A percentile compares a stretch with the other conserved stretches of the same genome.
Conservation (phyloP, 2,888 invertebrate genomes). For the Tipula helvola region DNA sequence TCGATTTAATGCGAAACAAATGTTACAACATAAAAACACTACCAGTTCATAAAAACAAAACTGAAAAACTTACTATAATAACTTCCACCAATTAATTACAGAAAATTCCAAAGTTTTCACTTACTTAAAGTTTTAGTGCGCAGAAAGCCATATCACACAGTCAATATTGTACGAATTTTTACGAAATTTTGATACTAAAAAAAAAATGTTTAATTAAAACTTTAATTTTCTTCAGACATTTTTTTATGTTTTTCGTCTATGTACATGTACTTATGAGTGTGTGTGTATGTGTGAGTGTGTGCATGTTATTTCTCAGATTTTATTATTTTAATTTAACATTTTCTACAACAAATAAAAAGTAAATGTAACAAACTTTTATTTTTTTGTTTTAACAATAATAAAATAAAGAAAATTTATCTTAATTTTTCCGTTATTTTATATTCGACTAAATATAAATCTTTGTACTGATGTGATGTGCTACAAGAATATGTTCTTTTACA, state of each 20-base stretch:
- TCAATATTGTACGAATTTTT: not conserved
- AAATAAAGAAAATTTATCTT: not conserved
- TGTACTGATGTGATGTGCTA: not conserved
- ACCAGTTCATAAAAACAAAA: not conserved
- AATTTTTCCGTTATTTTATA: not conserved
- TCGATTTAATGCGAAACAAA: not conserved
- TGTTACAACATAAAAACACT: not conserved
- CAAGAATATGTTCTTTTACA: not conserved
- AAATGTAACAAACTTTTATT: not conserved
- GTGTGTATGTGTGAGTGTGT: not conserved
- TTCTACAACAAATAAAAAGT: not conserved
- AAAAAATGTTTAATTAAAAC: not conserved
- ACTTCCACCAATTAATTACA: not conserved
- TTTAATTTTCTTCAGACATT: not conserved
- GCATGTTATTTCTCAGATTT: not conserved
- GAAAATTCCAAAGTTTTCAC: not conserved
- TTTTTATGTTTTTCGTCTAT: not conserved
- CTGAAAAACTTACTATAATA: not conserved
- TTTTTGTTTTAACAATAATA: not conserved
- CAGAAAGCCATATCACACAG: not conserved
- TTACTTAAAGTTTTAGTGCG: not conserved
- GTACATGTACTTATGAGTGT: not conserved
- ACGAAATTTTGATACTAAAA: not conserved
- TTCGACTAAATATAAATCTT: not conserved
- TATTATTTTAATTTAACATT: not conserved